phyloP scores from a whole-genome alignment of 2,888 invertebrate species.

The Plutella xylostella region DNA sequence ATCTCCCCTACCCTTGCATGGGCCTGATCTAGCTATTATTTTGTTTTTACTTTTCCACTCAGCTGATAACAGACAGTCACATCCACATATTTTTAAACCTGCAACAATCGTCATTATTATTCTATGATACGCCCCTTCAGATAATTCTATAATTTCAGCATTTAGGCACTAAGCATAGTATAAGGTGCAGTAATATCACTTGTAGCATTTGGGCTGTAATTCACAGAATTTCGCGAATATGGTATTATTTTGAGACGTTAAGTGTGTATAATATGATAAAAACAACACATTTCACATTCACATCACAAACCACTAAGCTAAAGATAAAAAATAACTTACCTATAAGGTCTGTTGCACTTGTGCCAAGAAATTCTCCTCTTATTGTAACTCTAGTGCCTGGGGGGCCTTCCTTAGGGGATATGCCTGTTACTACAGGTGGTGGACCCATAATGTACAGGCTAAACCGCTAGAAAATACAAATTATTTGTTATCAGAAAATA shows the following conservation, averaged over 20 bases:
- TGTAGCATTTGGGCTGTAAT: too few species aligned
- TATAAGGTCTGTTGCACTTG: constrained; percentile 84
- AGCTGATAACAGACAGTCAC: constrained; percentile 93
- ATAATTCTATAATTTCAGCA: too few species aligned
- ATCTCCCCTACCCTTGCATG: constrained; percentile 91
- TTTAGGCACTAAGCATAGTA: too few species aligned
- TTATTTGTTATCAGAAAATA: too few species aligned
- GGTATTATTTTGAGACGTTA: too few species aligned
- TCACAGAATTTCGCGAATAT: too few species aligned
- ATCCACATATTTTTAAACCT: constrained; percentile 95
- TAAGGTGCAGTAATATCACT: too few species aligned
- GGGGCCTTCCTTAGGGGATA: constrained; percentile 98
- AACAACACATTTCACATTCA: too few species aligned
- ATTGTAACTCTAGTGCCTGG: constrained; percentile 96
- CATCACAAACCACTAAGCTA: neutral
- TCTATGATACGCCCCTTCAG: too few species aligned
- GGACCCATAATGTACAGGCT: constrained; percentile 78
- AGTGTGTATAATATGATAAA: too few species aligned
- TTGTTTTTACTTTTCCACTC: constrained; percentile 99
- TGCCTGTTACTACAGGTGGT: constrained; percentile 92
- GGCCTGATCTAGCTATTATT: constrained; percentile 95
- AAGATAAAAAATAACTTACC: constrained; percentile 60
- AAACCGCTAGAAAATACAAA: too few species aligned
- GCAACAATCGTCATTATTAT: too few species aligned
- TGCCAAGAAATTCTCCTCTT: constrained; percentile 95